Percentiles rank a stretch among this genome's conserved stretches.
Conservation (phyloP, 2,888 invertebrate genomes). For the Erpobdella octoculata region DNA sequence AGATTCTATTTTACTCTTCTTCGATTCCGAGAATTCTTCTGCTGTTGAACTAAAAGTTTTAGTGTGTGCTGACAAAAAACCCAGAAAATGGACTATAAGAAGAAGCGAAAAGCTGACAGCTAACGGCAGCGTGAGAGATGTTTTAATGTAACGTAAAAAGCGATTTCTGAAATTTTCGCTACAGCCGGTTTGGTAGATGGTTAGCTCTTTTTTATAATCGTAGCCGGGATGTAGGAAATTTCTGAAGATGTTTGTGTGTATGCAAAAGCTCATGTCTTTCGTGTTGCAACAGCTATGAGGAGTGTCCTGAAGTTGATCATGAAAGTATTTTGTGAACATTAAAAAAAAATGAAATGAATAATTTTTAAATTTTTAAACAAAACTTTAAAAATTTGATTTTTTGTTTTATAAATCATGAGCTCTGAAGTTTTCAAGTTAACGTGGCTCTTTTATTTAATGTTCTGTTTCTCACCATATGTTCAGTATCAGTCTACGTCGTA, state of each 20-base stretch:
- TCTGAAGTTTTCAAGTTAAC: too few species aligned
- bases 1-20: neutral
- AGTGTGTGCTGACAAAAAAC: neutral
- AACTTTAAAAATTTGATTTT: too few species aligned
- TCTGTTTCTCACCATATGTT: neutral
- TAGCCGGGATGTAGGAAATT: neutral
- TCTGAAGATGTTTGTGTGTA: neutral
- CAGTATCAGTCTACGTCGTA: neutral
- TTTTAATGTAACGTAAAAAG: neutral
- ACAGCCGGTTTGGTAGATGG: neutral
- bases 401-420: too few species aligned
- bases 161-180: neutral
- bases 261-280: neutral
- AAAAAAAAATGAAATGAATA: too few species aligned
- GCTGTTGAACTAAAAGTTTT: neutral
- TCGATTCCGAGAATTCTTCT: neutral
- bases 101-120: neutral
- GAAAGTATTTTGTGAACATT: too few species aligned
- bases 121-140: neutral
- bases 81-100: neutral
- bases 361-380: neutral
- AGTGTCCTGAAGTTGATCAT: conserved; percentile 10
- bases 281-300: neutral
- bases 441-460: too few species aligned
- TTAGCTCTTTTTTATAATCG: neutral